Evolutionary conservation across 1,140 invertebrate species (phyloP).

Genomic region (Schlechtendalia chinensis): DNA sequence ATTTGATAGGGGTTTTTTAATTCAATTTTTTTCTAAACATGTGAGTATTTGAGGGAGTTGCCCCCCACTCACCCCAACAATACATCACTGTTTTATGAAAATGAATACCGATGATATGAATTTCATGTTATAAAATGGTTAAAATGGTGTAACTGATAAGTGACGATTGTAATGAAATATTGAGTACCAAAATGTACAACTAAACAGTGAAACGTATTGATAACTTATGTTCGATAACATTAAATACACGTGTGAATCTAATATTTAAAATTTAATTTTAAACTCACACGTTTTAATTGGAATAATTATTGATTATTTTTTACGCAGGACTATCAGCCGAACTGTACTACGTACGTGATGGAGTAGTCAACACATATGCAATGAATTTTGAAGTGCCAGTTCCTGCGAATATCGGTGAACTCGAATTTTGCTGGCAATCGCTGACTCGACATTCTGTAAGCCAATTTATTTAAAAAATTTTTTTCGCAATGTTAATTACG

Average conservation of each 20-base stretch:
- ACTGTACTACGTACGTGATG: conserved; percentile 82
- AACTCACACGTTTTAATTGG: neutral
- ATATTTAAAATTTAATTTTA: too few species aligned
- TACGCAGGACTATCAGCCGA: conserved; percentile 75
- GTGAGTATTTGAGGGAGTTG: too few species aligned
- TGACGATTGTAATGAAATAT: neutral
- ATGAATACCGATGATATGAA: too few species aligned
- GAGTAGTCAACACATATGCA: conserved; percentile 85
- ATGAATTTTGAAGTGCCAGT: conserved; percentile 83
- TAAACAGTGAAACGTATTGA: too few species aligned
- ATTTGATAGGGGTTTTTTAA: too few species aligned
- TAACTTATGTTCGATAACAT: neutral
- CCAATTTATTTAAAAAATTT: conserved; percentile 10
- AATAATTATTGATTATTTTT: conserved; percentile 54
- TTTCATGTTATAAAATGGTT: too few species aligned
- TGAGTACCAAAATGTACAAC: neutral
- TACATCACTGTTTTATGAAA: too few species aligned
- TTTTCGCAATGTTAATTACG: neutral
- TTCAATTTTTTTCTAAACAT: too few species aligned
- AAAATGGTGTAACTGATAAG: neutral
- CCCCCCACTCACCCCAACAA: too few species aligned
- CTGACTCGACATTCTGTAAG: conserved; percentile 73
- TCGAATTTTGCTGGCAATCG: conserved; percentile 85
- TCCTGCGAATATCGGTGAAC: conserved; percentile 73
- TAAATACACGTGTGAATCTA: neutral